Conservation (phyloP, 2,888 invertebrate species). For the Harmothoe impar region DNA sequence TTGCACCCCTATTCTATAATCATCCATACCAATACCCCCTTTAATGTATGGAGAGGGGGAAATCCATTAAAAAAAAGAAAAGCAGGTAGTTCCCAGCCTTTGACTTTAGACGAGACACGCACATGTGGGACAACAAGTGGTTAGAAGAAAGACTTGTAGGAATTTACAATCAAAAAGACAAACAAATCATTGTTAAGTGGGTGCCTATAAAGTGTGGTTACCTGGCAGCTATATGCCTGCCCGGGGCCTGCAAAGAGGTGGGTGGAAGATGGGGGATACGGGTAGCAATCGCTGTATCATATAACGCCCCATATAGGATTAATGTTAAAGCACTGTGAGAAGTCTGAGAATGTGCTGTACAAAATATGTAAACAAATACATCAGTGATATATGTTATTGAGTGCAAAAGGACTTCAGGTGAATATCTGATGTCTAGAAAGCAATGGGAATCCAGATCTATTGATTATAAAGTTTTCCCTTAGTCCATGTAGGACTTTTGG, state of each 20-base stretch:
- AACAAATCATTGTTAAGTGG: conserved; percentile 32
- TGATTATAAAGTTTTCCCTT: too few species aligned
- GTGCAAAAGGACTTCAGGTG: too few species aligned
- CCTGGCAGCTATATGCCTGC: neutral
- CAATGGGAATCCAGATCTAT: too few species aligned
- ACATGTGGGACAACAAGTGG: conserved; percentile 4
- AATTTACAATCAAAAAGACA: conserved; percentile 41
- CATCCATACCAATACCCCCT: neutral
- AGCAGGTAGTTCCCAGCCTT: neutral
- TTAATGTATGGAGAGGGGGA: neutral
- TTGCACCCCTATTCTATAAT: neutral
- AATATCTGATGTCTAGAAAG: too few species aligned
- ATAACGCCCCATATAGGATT: too few species aligned
- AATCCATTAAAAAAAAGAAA: neutral
- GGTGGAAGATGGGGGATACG: too few species aligned
- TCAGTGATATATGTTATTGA: too few species aligned
- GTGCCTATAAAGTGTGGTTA: neutral
- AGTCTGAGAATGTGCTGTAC: too few species aligned
- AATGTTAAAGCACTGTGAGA: too few species aligned
- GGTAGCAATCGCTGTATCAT: too few species aligned
- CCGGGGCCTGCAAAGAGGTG: neutral
- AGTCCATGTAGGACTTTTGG: too few species aligned
- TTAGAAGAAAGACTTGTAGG: neutral
- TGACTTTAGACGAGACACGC: neutral
- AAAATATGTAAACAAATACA: too few species aligned